phyloP scores from a whole-genome alignment of 2,113 vertebrate species.

The Lampris incognitus region DNA sequence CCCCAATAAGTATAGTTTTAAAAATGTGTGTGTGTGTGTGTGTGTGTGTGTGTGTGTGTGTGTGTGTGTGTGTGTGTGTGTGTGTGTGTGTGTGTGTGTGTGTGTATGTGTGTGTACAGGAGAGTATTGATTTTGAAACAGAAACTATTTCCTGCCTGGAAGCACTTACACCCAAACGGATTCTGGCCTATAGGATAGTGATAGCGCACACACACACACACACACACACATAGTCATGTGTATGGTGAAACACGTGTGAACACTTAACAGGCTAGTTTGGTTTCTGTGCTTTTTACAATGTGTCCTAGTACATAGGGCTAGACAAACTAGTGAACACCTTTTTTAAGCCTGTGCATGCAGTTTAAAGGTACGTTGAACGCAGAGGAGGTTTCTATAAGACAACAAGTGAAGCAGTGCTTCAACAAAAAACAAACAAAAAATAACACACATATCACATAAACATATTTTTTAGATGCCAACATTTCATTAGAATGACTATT shows the following conservation, averaged over 20 bases:
- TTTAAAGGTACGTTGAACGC: too few relatives aligned
- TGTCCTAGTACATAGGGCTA: too few relatives aligned
- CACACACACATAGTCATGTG: slow-evolving; percentile 28
- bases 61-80: not conserved
- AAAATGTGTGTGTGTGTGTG: not conserved
- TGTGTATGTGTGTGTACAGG: not conserved
- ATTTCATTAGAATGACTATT: too few relatives aligned
- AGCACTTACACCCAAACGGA: slow-evolving; percentile 27
- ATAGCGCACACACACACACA: slow-evolving; percentile 20
- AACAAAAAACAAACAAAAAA: too few relatives aligned
- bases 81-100: not conserved
- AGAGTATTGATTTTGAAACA: slow-evolving; percentile 3
- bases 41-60: not conserved
- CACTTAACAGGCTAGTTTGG: too few relatives aligned
- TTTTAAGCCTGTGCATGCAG: too few relatives aligned
- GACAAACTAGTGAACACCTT: too few relatives aligned
- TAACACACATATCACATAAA: too few relatives aligned
- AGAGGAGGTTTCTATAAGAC: too few relatives aligned
- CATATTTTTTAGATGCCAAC: too few relatives aligned
- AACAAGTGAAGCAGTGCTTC: too few relatives aligned
- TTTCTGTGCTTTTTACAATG: too few relatives aligned
- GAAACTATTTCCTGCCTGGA: slow-evolving; percentile 62
- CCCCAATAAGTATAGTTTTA: not conserved
- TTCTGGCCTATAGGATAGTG: not conserved
- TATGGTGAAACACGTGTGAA: slow-evolving; percentile 11